Percentiles rank a stretch among this genome's conserved stretches.
Evolutionary conservation across 1,140 invertebrate species (phyloP).

Genomic region (Cydia amplana): DNA sequence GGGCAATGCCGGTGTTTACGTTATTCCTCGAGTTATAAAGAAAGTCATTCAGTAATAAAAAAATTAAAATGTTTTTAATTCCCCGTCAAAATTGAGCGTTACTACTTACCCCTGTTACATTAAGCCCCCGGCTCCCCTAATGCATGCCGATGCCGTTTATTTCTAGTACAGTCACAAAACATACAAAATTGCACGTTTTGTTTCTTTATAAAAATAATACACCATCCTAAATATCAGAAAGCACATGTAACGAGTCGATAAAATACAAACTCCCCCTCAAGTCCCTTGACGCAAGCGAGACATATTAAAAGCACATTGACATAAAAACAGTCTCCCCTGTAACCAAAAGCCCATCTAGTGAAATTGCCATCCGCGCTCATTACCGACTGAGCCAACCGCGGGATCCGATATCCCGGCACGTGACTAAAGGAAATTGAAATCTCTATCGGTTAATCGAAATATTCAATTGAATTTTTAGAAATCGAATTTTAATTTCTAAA

Average conservation of each 20-base stretch:
- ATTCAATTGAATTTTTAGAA: constrained; percentile 63
- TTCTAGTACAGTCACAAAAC: too few relatives aligned
- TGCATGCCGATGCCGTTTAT: too few relatives aligned
- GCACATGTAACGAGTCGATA: constrained; percentile 37
- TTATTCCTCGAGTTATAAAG: too few relatives aligned
- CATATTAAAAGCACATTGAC: constrained; percentile 66
- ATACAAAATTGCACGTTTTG: neutral
- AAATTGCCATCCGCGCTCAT: constrained; percentile 78
- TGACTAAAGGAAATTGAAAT: constrained; percentile 79
- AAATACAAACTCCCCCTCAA: constrained; percentile 39
- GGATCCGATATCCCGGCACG: constrained; percentile 73
- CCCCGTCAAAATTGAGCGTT: too few relatives aligned
- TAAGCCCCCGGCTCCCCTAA: too few relatives aligned
- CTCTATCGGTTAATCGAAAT: constrained; percentile 77
- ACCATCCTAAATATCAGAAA: neutral
- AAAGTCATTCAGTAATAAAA: too few relatives aligned
- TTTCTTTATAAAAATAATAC: neutral
- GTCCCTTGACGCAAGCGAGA: constrained; percentile 43
- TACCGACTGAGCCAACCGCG: constrained; percentile 72
- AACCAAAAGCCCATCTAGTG: constrained; percentile 75
- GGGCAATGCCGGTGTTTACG: too few relatives aligned
- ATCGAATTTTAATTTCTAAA: constrained; percentile 58
- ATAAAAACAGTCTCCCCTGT: constrained; percentile 61
- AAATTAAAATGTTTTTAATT: too few relatives aligned
- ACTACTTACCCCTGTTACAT: too few relatives aligned